Base-by-base conservation (phyloP, 2,888 invertebrate genomes). In the Nymphalis urticae region DNA sequence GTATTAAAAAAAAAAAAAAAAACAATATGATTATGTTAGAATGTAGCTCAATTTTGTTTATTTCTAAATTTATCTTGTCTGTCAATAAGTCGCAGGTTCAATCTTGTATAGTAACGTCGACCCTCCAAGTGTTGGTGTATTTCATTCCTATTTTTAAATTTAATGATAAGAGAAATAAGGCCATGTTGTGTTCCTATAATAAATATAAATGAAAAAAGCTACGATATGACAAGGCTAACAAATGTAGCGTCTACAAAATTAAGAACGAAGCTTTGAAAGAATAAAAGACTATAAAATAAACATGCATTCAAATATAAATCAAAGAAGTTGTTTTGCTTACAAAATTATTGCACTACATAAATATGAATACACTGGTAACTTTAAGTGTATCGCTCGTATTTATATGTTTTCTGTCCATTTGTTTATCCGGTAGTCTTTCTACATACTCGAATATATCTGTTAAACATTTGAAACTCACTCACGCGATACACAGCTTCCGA, bases 341-440 rank as follows among this genome's bases (percentile, higher is more conserved):
- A 62, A 56, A 56, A 48, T 62, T 62, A 62, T 62, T 67, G 53
- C 61, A 48, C 66, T 36, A 56, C 48, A 54, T 62, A 48, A 36
- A 62, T 50, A 62, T 50, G 54, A 62, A 66, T 42, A 62, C 66
- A 66, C 66, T 66, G 19, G 61, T 60, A 62, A 58, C 62, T 67
- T 58, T 27, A 62, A 67, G 62, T 67, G 61, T 32, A 42, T 58
- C 58, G 66, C n/a, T 50, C 48, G 62, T 67, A 67, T 67, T 62
- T 67, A 67, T 58, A 42, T 62, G 66, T 67, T 56, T 67, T 67
- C 62, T 62, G 66, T 67, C 66, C 62, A 59, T 68, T 68, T 59
- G 51, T 63, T 47, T 53, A 68, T 63, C 53, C 63, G 62, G 59
- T 63, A 48, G 59, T 63, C 51, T 50, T 32, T 68, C 36, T 58